phyloP scores from a whole-genome alignment of 1,140 invertebrate genomes.

The Trichoplusia ni region DNA sequence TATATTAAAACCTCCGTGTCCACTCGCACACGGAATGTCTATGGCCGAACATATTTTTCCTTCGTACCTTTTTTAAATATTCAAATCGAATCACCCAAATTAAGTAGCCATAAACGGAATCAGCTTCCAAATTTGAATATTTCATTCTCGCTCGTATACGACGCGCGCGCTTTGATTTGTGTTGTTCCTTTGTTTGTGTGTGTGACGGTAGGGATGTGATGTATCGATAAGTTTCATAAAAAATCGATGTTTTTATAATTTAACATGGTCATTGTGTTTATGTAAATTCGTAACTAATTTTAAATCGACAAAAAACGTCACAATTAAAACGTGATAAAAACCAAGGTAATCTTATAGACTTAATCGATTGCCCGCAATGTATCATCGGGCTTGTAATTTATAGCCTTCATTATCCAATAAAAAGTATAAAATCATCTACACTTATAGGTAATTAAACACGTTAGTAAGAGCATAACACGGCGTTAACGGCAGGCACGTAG shows the following conservation, averaged over 20 bases:
- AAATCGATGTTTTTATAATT: no score
- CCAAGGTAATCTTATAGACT: no score
- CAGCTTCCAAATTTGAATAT: constrained; percentile 82
- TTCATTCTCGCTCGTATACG: constrained; percentile 71
- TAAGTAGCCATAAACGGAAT: constrained; percentile 82
- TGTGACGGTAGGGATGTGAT: constrained; percentile 50
- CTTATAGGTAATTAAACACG: no score
- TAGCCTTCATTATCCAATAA: no score
- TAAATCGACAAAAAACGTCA: no score
- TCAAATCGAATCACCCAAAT: constrained; percentile 81
- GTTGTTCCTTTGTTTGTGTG: constrained; percentile 54
- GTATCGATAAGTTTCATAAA: constrained; percentile 25
- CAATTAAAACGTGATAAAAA: constrained; percentile 14
- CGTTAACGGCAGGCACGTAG: no score
- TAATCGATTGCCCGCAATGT: no score
- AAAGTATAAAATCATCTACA: no score
- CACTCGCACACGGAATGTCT: constrained; percentile 63
- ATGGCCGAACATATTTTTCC: constrained; percentile 57
- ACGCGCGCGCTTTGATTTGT: constrained; percentile 71
- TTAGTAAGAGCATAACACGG: no score
- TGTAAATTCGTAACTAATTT: no score
- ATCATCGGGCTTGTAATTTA: no score
- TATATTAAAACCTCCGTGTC: constrained; percentile 38
- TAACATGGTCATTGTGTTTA: no score
- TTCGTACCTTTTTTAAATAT: constrained; percentile 70